phyloP scores from a whole-genome alignment of 2,113 vertebrate genomes.

The Eonycteris spelaea region DNA sequence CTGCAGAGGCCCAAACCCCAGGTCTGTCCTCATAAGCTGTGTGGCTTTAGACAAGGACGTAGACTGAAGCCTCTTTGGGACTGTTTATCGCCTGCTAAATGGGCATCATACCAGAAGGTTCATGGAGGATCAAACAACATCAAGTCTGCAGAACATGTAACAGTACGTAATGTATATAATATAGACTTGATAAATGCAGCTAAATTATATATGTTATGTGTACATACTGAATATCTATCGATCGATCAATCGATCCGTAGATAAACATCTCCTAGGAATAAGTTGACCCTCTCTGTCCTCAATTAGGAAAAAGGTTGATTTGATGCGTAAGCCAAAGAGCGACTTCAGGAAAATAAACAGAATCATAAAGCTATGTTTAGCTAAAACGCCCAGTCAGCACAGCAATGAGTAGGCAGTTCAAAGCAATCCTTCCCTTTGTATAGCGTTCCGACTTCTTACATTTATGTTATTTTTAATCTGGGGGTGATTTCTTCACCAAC shows the following conservation, averaged over 20 bases:
- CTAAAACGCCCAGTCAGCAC: background rate
- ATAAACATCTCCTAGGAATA: background rate
- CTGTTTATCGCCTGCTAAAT: background rate
- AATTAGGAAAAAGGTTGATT: background rate
- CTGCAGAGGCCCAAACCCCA: background rate
- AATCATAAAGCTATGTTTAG: background rate
- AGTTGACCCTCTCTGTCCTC: background rate
- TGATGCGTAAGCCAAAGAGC: background rate
- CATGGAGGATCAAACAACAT: too few species aligned
- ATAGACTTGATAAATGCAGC: too few species aligned
- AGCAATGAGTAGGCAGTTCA: background rate
- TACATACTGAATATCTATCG: background rate
- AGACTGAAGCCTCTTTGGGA: background rate
- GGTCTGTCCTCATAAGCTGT: background rate
- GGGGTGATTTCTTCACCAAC: background rate
- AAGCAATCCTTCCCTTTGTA: background rate
- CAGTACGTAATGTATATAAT: accelerated
- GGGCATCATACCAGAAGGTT: background rate
- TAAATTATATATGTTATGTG: background rate
- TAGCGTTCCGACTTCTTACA: background rate
- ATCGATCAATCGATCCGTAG: too few species aligned
- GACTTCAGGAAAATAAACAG: background rate
- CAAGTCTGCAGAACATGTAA: background rate
- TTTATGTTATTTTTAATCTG: background rate
- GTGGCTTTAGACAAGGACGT: background rate